Conservation (phyloP, 2,797 vertebrate genomes). For the Champsocephalus esox region DNA sequence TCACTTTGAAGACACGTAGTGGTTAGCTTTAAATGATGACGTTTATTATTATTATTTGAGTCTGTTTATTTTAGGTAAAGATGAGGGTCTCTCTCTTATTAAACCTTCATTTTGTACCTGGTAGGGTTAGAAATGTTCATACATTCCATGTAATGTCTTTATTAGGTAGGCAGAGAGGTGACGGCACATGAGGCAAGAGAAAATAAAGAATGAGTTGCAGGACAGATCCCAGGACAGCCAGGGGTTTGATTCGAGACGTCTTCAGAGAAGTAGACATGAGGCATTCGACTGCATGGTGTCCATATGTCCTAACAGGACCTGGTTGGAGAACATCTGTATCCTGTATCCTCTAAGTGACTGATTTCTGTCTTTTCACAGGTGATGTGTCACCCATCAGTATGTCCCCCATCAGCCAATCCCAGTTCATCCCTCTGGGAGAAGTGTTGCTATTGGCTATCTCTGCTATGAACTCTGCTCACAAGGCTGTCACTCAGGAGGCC, state of each 20-base stretch:
- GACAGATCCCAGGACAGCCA: not conserved
- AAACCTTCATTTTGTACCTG: not conserved
- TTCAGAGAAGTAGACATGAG: not conserved
- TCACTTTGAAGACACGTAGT: not conserved
- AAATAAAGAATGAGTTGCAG: not conserved
- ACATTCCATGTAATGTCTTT: not conserved
- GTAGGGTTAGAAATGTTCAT: not conserved
- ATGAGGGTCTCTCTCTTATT: not conserved
- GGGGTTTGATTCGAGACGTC: not conserved
- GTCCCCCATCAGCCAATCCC: slow-evolving; percentile 99
- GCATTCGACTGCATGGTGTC: not conserved
- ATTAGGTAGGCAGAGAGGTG: not conserved
- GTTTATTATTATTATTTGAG: not conserved
- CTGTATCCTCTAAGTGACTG: slow-evolving; percentile 5
- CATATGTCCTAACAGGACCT: not conserved
- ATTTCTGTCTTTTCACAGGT: slow-evolving; percentile 87
- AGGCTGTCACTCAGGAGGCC: slow-evolving; percentile 97
- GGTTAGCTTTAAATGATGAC: not conserved
- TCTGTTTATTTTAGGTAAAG: not conserved
- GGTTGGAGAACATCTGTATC: not conserved
- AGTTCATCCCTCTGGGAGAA: slow-evolving; percentile 98
- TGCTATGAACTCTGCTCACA: slow-evolving; percentile 96
- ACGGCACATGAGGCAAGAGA: not conserved
- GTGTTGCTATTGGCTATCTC: slow-evolving; percentile 99
- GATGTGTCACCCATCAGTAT: slow-evolving; percentile 99